Base-by-base conservation (phyloP, 2,888 invertebrate genomes). In the Brachylomia viminalis region DNA sequence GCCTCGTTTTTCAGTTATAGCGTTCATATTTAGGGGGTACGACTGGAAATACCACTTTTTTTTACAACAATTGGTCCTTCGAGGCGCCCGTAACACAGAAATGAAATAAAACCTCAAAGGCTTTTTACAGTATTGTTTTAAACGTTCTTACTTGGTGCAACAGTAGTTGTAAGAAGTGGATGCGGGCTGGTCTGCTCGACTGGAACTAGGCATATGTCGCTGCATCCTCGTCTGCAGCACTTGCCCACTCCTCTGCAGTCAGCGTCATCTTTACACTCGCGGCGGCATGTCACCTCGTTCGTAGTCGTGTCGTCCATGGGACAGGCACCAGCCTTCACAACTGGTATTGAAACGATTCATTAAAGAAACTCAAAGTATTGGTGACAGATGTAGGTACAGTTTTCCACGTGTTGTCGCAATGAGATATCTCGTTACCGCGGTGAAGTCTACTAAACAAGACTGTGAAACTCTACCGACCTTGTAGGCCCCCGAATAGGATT, bases 181-280 rank as follows among this genome's bases (percentile, higher is more conserved):
- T 61, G 71, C 4, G 87, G 78, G 38, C 87, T 80, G 75, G 89
- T 83, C 70, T 81, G 79, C 38, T 82, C 82, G 33, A 91, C 93
- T 45, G 96, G 95, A 49, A 89, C 89, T 38, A 93, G 91, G 91
- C 99, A 99, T 45, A 97, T 96, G 45, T 97, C 96, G 61, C 98
- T 98, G 92, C 99, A 99, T 70, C 98, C 98, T 88, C 97, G 97
- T 82, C 94, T 94, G 93, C 99, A 99, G 92, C 99, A 99, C 94
- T 99, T 99, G 91, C 97, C 97, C 42, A 97, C 97, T 52, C 97
- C 97, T 23, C 97, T 94, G 92, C 99, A 99, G 91, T 98, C 98
- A 0, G 98, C 98, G 92, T 99, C 99, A 72, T 97, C 97, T 79
- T 96, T 94, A 90, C 99, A 99, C 92, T 98, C 98, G 52, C 96